These are phyloP conservation scores for Pherbina coryleti DNA, from an alignment of 2,888 invertebrate genomes.

Conservation along the genomic window DNA sequence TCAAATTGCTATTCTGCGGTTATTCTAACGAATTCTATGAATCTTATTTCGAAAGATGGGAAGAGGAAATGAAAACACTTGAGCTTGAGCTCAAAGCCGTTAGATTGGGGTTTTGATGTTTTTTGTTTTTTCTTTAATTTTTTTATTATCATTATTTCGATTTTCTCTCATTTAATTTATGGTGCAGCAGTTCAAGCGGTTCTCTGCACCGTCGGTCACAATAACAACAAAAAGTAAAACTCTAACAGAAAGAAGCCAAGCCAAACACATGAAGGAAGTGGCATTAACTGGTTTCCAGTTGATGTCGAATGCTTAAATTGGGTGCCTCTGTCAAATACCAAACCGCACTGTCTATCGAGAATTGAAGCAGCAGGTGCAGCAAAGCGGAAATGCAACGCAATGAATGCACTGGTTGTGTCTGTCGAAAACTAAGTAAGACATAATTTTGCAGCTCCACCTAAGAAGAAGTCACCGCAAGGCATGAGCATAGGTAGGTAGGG, in stretches of 20 bases:
- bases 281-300: not conserved
- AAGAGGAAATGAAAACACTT: not conserved
- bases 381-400: not conserved
- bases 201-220: not conserved
- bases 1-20: constrained; percentile 7
- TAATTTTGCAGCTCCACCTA: not conserved
- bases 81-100: constrained; percentile 32
- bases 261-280: not conserved
- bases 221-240: not conserved
- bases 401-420: not conserved
- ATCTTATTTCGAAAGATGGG: not conserved
- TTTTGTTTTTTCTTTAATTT: not conserved
- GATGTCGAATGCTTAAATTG: constrained; percentile 24
- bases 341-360: not conserved
- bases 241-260: not conserved
- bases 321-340: not conserved
- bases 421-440: not conserved
- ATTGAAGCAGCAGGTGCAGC: not conserved
- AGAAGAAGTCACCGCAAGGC: not conserved
- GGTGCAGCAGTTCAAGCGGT: constrained; percentile 19
- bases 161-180: constrained; percentile 40
- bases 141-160: constrained; percentile 13
- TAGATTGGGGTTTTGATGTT: constrained; percentile 33
- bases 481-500: not conserved
- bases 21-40: constrained; percentile 3